Evolutionary conservation across 2,797 vertebrate genomes (phyloP).

Genomic region (Sebastes trivittatus): DNA sequence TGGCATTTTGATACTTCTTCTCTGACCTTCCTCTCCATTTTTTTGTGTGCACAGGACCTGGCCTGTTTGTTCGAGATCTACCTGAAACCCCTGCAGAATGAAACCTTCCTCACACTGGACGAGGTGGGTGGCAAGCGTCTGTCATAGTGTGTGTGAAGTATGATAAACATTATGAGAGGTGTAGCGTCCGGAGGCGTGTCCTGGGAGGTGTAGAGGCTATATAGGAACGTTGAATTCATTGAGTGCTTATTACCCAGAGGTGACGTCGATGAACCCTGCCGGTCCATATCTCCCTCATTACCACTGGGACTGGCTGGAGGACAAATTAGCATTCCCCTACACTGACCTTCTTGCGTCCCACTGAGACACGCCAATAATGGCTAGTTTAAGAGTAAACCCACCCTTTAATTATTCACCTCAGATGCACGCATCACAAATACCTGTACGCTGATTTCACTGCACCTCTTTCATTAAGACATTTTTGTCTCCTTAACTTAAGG

Average conservation of each 20-base stretch:
- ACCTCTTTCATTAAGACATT: not conserved
- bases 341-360: slow-evolving; percentile 50
- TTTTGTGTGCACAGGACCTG: slow-evolving; percentile 87
- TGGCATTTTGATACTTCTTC: slow-evolving; percentile 14
- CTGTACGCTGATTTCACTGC: not conserved
- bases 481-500: not conserved
- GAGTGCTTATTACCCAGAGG: slow-evolving; percentile 51
- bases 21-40: slow-evolving; percentile 22
- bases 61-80: slow-evolving; percentile 94
- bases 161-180: not conserved
- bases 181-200: not conserved
- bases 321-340: slow-evolving; percentile 64
- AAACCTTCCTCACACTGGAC: slow-evolving; percentile 94
- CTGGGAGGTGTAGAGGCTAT: not conserved
- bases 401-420: not conserved
- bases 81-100: slow-evolving; percentile 94
- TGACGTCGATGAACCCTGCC: slow-evolving; percentile 37
- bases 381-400: slow-evolving; percentile 28
- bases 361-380: slow-evolving; percentile 29
- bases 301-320: slow-evolving; percentile 32
- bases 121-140: slow-evolving; percentile 84
- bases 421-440: not conserved
- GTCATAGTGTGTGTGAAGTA: not conserved
- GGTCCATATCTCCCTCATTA: slow-evolving; percentile 56
- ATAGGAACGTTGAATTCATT: slow-evolving; percentile 36